phyloP scores from a whole-genome alignment of 2,797 vertebrate species.

The Allobates femoralis region DNA sequence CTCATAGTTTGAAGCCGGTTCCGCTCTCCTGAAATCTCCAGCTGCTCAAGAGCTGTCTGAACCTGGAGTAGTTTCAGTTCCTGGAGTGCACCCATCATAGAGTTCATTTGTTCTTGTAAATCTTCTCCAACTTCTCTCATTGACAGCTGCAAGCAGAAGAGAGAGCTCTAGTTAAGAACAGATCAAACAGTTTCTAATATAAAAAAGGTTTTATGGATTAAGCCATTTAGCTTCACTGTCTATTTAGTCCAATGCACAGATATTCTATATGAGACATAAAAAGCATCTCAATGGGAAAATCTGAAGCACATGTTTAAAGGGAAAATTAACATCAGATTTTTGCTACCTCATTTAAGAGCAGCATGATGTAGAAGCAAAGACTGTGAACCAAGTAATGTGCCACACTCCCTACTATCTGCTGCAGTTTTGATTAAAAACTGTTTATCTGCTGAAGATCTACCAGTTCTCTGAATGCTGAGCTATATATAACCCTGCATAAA shows the following conservation, averaged over 20 bases:
- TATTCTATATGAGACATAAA: background rate
- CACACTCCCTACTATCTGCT: no score
- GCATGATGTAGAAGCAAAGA: no score
- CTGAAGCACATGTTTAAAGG: background rate
- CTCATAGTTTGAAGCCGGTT: background rate
- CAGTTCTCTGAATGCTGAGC: no score
- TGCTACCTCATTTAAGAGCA: no score
- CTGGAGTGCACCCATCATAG: slow-evolving; percentile 97
- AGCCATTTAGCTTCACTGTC: background rate
- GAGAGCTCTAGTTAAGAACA: slow-evolving; percentile 26
- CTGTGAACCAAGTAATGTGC: no score
- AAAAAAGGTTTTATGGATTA: background rate
- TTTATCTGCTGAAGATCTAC: no score
- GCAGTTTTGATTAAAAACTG: no score
- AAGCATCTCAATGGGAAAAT: background rate
- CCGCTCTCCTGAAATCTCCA: slow-evolving; percentile 85
- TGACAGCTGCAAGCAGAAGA: slow-evolving; percentile 79
- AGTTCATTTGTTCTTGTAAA: slow-evolving; percentile 96
- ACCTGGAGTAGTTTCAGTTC: slow-evolving; percentile 97
- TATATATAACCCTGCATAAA: no score
- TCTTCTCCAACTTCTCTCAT: slow-evolving; percentile 97
- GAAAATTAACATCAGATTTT: no score
- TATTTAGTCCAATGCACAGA: background rate
- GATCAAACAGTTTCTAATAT: background rate
- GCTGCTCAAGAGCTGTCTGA: slow-evolving; percentile 87